A percentile compares a stretch with the other conserved stretches of the same genome.
Conservation (phyloP, 2,888 invertebrate genomes). For the Eurytoma adleriae region DNA sequence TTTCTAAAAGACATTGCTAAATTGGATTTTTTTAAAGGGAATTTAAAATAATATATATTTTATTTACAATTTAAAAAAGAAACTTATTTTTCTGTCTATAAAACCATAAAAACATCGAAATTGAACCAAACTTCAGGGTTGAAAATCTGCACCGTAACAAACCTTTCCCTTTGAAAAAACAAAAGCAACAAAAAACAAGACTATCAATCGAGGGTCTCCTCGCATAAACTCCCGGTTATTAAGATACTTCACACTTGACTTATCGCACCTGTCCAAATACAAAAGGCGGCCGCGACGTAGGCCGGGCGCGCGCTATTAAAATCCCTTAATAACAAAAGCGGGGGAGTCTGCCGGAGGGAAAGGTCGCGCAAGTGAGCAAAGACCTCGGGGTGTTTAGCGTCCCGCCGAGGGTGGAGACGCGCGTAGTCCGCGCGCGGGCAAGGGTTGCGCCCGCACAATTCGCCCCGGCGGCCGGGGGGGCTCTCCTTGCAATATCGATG, state of each 20-base stretch:
- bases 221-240: background rate
- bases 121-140: too few relatives aligned
- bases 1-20: too few relatives aligned
- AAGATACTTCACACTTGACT: background rate
- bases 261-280: slow-evolving; percentile 7
- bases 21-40: too few relatives aligned
- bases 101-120: too few relatives aligned
- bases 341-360: background rate
- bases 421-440: slow-evolving; percentile 34
- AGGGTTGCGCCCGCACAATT: slow-evolving; percentile 55
- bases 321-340: slow-evolving; percentile 2
- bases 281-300: background rate
- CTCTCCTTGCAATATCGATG: slow-evolving; percentile 43
- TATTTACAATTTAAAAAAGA: too few relatives aligned
- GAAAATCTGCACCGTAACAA: too few relatives aligned
- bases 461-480: slow-evolving; percentile 47
- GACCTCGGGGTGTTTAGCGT: slow-evolving; percentile 36
- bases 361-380: background rate
- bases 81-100: too few relatives aligned
- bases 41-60: too few relatives aligned
- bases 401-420: slow-evolving; percentile 42
- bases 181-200: too few relatives aligned
- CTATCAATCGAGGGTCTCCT: background rate
- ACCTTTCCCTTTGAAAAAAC: too few relatives aligned
- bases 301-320: background rate